Percentiles rank a stretch among this genome's conserved stretches.
Conservation (phyloP, 37 sponge, comb jelly and placozoan species). For the Diacarnus erythraeanus region DNA sequence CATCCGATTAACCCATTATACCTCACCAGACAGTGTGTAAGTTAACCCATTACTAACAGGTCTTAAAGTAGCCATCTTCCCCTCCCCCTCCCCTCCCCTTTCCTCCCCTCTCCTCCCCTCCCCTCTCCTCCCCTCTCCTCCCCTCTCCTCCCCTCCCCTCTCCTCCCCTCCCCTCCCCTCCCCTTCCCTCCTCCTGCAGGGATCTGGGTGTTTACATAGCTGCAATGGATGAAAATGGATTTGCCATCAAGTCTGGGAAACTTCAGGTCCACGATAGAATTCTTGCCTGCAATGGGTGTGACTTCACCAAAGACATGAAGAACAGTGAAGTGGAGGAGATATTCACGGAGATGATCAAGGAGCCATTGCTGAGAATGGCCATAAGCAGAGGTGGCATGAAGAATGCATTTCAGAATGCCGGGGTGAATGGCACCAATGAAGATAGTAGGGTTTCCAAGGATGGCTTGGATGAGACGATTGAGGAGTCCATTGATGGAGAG, state of each 20-base stretch:
- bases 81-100: background rate
- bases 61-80: background rate
- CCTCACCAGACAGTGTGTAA: constrained; percentile 50
- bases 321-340: constrained; percentile 15
- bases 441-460: background rate
- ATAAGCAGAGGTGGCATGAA: constrained; percentile 35
- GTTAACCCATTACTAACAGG: too few species aligned
- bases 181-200: constrained; percentile 17
- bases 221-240: constrained; percentile 45
- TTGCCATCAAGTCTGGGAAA: constrained; percentile 54
- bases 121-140: constrained; percentile 1
- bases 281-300: constrained; percentile 75
- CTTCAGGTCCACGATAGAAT: constrained; percentile 53
- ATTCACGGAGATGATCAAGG: constrained; percentile 45
- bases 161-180: background rate
- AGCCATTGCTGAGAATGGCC: constrained; percentile 66
- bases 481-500: background rate
- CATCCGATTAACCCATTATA: constrained; percentile 37
- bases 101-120: background rate
- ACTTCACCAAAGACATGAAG: constrained; percentile 52
- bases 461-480: background rate
- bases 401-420: background rate
- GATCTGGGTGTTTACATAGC: constrained; percentile 72
- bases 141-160: constrained; percentile 10
- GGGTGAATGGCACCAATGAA: background rate